Evolutionary conservation across 2,888 invertebrate genomes (phyloP), one percentile per base, ranked within the genome.

Genomic region (Belgica antarctica): DNA sequence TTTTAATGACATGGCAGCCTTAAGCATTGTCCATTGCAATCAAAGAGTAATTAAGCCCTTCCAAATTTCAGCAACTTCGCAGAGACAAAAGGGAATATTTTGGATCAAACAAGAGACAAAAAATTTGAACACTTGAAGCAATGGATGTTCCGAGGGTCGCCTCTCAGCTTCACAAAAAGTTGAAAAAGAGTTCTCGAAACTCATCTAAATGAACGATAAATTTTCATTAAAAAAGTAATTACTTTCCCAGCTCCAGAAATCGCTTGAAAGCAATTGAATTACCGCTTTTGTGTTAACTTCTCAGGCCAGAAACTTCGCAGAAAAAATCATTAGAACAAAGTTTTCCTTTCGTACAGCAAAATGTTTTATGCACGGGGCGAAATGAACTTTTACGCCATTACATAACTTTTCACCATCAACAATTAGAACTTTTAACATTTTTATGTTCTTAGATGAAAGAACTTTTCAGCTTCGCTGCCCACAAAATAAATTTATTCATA

Each of bases 171-270:
- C n/a, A n/a, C n/a, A n/a, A 10, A 31, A 10, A 31, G 10, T n/a
- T 31, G 41, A 41, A n/a, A 41, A 52, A 52, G 27, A 59, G 25
- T 22, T 25, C 46, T 52, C 24, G 27, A n/a, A n/a, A 5, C 59
- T 22, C 59, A 25, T 59, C 12, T 27, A 1, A 34, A 31, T n/a
- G 34, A 34, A 52, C 68, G 70, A 70, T 70, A 70, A 70, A 70
- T 70, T 70, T 70, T 70, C 70, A 61, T 70, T 59, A 70, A 22
- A 22, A 52, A 47, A 27, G 47, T 70, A 70, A 70, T 70, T 70
- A 61, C 70, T 70, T 70, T 70, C 41, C 61, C n/a, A 36, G 27
- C 46, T 61, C 59, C 19, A 27, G 27, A 25, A 59, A 31, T 61
- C 61, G 27, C 25, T 68, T 19, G 47, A 46, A 15, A 57, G 68